Conservation (phyloP, 2,113 vertebrate species). For the Trachemys scripta region DNA sequence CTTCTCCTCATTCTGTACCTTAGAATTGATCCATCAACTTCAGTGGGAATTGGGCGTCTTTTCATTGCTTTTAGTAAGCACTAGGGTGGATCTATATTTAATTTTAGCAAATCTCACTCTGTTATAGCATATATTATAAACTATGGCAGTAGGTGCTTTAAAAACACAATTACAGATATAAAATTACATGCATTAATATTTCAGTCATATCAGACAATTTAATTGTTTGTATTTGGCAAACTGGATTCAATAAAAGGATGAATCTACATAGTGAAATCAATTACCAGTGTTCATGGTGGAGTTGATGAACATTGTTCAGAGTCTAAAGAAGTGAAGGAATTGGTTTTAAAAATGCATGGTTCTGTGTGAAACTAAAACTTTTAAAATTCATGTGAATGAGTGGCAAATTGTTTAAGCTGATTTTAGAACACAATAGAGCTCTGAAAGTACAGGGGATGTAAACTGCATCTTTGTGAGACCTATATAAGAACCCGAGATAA, state of each 20-base stretch:
- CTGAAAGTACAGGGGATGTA: not conserved
- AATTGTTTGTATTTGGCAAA: rapidly evolving
- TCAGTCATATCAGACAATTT: not conserved
- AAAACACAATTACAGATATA: not conserved
- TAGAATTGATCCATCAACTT: not conserved
- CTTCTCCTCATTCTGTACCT: not conserved
- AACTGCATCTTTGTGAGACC: not conserved
- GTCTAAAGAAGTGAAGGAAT: not conserved
- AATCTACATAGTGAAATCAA: not conserved
- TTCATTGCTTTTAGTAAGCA: not conserved
- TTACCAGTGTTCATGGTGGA: not conserved
- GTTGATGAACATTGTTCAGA: not conserved
- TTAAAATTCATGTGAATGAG: not conserved
- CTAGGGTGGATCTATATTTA: not conserved
- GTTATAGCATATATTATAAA: not conserved
- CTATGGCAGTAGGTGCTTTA: not conserved
- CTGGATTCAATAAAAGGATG: not conserved
- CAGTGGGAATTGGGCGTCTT: too few relatives aligned
- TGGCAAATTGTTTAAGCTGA: not conserved
- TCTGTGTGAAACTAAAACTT: not conserved
- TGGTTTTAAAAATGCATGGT: not conserved
- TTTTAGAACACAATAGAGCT: not conserved
- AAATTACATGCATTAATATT: not conserved
- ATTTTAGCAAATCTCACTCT: not conserved
- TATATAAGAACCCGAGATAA: not conserved